Conservation (phyloP, 2,113 vertebrate genomes). For the Phocoena sinus region DNA sequence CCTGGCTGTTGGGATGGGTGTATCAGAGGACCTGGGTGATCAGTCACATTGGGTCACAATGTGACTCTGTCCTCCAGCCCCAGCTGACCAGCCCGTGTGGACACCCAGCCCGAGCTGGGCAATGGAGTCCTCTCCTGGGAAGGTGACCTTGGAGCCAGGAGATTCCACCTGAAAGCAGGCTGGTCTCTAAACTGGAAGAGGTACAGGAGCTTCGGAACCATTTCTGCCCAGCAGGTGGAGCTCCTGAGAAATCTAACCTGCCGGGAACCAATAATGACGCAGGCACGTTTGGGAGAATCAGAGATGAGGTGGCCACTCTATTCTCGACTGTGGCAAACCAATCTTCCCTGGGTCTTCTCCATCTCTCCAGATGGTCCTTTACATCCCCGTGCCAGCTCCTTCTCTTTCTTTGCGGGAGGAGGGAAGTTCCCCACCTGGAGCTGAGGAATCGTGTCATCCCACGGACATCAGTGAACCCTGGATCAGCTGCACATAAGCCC, state of each 20-base stretch:
- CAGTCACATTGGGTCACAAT: neutral
- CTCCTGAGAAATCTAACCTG: neutral
- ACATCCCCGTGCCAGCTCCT: neutral
- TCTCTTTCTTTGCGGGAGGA: neutral
- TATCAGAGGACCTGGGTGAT: neutral
- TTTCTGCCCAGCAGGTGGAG: neutral
- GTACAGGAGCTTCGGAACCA: neutral
- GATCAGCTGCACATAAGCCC: neutral
- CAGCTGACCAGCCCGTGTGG: neutral
- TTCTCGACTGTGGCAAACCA: neutral
- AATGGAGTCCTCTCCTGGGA: neutral
- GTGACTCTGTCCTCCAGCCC: neutral
- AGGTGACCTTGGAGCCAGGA: neutral
- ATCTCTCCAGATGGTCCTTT: neutral
- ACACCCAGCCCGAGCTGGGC: neutral
- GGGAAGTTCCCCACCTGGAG: neutral
- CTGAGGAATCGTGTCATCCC: neutral
- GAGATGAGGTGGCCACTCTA: neutral
- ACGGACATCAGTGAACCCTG: neutral
- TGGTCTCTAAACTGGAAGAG: neutral
- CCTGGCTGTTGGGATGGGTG: neutral
- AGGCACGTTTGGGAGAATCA: neutral
- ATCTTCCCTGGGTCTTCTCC: neutral
- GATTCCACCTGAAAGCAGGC: neutral
- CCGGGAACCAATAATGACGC: neutral